These are phyloP conservation scores for Teinopalpus imperialis DNA, from an alignment of 2,888 invertebrate species.

Conservation along the genomic window DNA sequence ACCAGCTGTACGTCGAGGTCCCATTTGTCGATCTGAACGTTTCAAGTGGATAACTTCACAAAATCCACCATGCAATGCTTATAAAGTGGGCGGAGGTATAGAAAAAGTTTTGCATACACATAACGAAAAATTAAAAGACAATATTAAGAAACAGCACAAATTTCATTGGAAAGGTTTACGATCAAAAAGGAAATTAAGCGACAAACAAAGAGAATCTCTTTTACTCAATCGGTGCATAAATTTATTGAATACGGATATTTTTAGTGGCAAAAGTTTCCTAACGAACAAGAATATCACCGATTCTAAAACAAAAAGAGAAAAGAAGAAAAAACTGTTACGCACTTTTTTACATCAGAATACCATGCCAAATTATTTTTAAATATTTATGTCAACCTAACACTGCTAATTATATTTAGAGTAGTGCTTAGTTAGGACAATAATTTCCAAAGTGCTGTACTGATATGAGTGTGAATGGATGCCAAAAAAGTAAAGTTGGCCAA, in stretches of 20 bases:
- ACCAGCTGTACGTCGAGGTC: constrained; percentile 55
- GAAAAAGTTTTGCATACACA: constrained; percentile 58
- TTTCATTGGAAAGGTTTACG: constrained; percentile 44
- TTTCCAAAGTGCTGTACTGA: too few relatives aligned
- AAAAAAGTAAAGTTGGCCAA: too few relatives aligned
- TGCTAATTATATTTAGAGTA: too few relatives aligned
- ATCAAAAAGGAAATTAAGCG: constrained; percentile 36
- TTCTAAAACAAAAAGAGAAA: constrained; percentile 1
- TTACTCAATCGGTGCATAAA: constrained; percentile 49
- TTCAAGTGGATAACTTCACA: constrained; percentile 36
- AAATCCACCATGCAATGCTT: constrained; percentile 58
- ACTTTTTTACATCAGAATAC: constrained; percentile 38
- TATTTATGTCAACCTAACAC: too few relatives aligned
- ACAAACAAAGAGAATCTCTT: constrained; percentile 43
- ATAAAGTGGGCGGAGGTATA: constrained; percentile 47
- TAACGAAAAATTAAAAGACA: constrained; percentile 52
- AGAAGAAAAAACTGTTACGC: constrained; percentile 39
- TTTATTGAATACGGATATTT: constrained; percentile 43
- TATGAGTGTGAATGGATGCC: too few relatives aligned
- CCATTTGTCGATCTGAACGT: constrained; percentile 48
- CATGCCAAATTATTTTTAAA: constrained; percentile 30
- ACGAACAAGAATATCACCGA: constrained; percentile 10
- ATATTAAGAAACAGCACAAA: constrained; percentile 45
- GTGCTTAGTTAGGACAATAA: too few relatives aligned
- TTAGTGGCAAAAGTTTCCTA: constrained; percentile 12